A percentile compares a stretch with the other conserved stretches of the same genome.
Evolutionary conservation across 2,888 invertebrate species (phyloP).

Genomic region (Stenchaetothrips biformis): DNA sequence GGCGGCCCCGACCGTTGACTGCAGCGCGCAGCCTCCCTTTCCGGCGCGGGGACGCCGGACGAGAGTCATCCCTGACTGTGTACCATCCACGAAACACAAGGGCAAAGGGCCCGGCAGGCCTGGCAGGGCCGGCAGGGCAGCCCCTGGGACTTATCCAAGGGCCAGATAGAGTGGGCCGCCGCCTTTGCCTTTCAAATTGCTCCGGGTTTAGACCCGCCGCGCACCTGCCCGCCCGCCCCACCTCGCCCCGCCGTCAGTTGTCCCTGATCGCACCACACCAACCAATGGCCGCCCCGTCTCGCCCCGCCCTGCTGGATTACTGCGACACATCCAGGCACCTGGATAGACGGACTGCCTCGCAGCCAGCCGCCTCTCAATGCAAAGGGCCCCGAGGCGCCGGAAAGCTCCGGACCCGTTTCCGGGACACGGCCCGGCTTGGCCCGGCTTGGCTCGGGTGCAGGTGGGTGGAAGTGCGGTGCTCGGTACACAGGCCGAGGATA

Average conservation of each 20-base stretch:
- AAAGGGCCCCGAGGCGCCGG: no score
- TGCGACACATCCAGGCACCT: no score
- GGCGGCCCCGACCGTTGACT: no score
- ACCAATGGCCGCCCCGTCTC: background rate
- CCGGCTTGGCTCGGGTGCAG: background rate
- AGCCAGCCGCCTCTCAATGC: no score
- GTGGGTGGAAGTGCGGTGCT: background rate
- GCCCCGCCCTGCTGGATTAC: background rate
- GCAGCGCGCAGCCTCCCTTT: background rate
- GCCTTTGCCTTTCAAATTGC: conserved; percentile 15
- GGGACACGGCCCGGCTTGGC: background rate
- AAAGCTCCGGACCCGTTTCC: background rate
- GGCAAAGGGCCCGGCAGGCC: background rate
- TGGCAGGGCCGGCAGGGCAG: background rate
- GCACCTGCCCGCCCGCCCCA: background rate
- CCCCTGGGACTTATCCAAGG: background rate
- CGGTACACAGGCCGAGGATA: conserved; percentile 16
- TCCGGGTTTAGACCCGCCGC: background rate
- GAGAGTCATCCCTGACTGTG: background rate
- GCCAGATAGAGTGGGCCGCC: background rate
- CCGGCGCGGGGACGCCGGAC: background rate
- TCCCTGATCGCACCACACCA: background rate
- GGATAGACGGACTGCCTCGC: no score
- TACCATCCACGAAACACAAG: background rate
- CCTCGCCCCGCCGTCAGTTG: background rate